A percentile compares a stretch with the other conserved stretches of the same genome.
Evolutionary conservation across 2,797 vertebrate species (phyloP).

Genomic region (Antennarius maculatus): DNA sequence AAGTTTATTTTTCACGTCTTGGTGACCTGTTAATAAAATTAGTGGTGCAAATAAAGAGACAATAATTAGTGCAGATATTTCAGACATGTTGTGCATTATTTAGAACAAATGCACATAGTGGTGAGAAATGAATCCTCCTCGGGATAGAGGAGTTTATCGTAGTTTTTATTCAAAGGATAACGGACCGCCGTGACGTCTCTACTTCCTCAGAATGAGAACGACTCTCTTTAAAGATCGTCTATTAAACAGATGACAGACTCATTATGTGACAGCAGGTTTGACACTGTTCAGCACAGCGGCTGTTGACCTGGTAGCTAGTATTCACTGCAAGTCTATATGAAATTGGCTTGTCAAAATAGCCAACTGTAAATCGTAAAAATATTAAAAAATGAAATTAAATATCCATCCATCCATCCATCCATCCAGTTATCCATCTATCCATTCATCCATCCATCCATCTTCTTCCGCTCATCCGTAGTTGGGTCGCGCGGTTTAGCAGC

Average conservation of each 20-base stretch:
- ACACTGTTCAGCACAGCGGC: too few relatives aligned
- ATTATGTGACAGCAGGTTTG: too few relatives aligned
- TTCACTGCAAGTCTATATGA: too few relatives aligned
- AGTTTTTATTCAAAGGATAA: constrained; percentile 55
- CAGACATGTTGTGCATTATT: not conserved
- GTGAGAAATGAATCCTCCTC: not conserved
- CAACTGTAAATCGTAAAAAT: too few relatives aligned
- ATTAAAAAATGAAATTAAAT: too few relatives aligned
- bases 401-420: too few relatives aligned
- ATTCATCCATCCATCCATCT: too few relatives aligned
- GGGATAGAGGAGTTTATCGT: not conserved
- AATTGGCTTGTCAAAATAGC: too few relatives aligned
- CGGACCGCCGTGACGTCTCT: constrained; percentile 29
- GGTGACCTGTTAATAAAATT: not conserved
- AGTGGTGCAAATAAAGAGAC: not conserved
- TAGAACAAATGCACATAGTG: not conserved
- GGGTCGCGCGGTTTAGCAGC: too few relatives aligned
- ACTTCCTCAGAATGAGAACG: constrained; percentile 28
- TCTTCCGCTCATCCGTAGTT: too few relatives aligned
- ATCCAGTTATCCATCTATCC: too few relatives aligned
- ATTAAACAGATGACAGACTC: not conserved
- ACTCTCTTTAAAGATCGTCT: constrained; percentile 53
- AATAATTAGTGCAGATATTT: not conserved
- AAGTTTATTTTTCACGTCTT: not conserved
- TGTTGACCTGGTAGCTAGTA: too few relatives aligned